Evolutionary conservation across 2,797 vertebrate species (phyloP), one percentile per base, ranked within the genome.

Genomic region (Potorous gilbertii): DNA sequence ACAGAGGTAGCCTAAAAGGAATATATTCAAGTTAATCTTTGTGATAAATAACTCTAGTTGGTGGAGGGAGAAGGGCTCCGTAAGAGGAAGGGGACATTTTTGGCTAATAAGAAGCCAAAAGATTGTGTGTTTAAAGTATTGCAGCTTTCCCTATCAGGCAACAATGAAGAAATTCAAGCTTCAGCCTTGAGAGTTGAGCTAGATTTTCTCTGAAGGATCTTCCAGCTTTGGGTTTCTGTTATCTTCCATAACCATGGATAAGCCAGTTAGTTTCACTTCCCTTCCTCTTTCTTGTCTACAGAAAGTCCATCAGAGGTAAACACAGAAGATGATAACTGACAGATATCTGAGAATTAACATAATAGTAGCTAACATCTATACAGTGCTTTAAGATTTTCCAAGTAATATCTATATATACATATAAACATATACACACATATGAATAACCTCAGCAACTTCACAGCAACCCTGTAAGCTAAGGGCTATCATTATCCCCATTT

Each of bases 291-390:
- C 18, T 91, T 55, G 62, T 31, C 93, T 94, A 92, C n/a, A 81
- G 52, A 56, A 62, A 90, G 90, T 31, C n/a, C 11, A 40, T 54
- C 92, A 59, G 93, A 96, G 81, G 90, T 50, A 96, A 81, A 34
- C 94, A 91, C 21, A 18, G 87, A 59, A 94, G 74, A 40, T 56
- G 21, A 24, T 56, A 55, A 55, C 56, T 34, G n/a, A 16, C 12
- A 40, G 66, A n/a, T 91, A 34, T 40, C 66, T 89, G 59, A 81
- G 4, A 57, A 46, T 40, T 57, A 50, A 57, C 52, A n/a, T 54
- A 6, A 90, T 74, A n/a, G 90, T 54, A 57, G n/a, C 93, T 62
- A 93, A 18, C 1, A 40, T 74, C 18, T 40, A n/a, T 74, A 40
- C 21, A 74, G 5, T 74, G 34, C 34, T 74, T 74, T 74, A 21